A percentile compares a stretch with the other conserved stretches of the same genome.
phyloP scores from a whole-genome alignment of 2,797 vertebrate species.

The Microchirus variegatus region DNA sequence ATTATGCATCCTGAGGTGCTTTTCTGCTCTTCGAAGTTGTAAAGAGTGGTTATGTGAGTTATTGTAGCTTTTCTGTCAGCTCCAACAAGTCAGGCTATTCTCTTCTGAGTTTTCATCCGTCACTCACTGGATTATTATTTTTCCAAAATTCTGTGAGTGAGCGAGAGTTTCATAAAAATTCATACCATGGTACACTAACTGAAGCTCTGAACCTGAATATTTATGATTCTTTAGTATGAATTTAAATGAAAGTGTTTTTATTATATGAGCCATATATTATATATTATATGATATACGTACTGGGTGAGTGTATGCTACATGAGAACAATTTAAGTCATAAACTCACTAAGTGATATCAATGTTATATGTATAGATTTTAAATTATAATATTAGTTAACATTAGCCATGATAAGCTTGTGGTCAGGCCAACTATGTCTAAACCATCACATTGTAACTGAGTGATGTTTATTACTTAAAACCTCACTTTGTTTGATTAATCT shows the following conservation, averaged over 20 bases:
- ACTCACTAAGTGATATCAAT: neutral
- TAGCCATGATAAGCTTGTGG: neutral
- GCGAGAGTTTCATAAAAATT: neutral
- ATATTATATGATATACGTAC: too few relatives aligned
- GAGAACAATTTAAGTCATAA: neutral
- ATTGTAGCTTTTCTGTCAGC: slow-evolving; percentile 2
- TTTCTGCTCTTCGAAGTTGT: neutral
- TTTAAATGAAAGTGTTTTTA: too few relatives aligned
- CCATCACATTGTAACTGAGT: neutral
- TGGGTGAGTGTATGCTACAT: neutral
- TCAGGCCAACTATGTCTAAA: neutral
- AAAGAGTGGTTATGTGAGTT: neutral
- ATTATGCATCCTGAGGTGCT: neutral
- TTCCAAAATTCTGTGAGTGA: neutral
- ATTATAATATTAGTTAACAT: neutral
- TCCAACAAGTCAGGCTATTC: neutral
- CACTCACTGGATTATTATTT: neutral
- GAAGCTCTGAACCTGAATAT: neutral
- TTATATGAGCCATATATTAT: too few relatives aligned
- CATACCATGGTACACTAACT: neutral
- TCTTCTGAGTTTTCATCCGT: slow-evolving; percentile 4
- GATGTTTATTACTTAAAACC: too few relatives aligned
- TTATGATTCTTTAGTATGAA: neutral
- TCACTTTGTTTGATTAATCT: too few relatives aligned
- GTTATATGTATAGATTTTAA: neutral